Conservation (phyloP, 2,797 vertebrate species). For the Hoplostethus atlanticus region DNA sequence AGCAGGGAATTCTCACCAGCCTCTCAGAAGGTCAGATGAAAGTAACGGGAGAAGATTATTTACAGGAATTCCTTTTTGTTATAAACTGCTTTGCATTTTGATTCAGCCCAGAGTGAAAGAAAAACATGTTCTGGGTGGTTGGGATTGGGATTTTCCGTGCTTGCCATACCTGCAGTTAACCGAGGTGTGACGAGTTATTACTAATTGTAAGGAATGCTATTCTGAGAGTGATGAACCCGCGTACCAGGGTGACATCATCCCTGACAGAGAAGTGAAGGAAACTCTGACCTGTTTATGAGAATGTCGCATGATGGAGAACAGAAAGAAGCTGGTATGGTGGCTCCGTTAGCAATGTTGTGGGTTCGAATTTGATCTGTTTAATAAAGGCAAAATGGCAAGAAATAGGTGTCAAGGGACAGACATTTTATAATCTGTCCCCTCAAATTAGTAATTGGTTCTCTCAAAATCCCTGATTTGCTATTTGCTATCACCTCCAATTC, state of each 20-base stretch:
- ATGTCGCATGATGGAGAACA: background rate
- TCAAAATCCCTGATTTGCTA: too few relatives aligned
- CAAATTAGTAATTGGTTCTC: too few relatives aligned
- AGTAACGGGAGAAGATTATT: background rate
- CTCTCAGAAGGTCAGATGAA: constrained; percentile 19
- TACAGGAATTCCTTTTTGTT: background rate
- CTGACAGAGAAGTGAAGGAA: background rate
- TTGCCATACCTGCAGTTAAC: background rate
- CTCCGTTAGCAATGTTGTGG: too few relatives aligned
- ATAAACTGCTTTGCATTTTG: background rate
- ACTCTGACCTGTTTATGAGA: background rate
- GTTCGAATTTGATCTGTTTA: too few relatives aligned
- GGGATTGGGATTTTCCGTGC: constrained; percentile 16
- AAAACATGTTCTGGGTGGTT: background rate
- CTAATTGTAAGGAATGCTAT: background rate
- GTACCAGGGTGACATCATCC: background rate
- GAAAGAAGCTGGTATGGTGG: too few relatives aligned
- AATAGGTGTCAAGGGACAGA: too few relatives aligned
- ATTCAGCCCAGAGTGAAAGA: constrained; percentile 3
- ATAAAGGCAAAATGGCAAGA: too few relatives aligned
- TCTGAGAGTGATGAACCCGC: background rate
- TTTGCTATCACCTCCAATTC: too few relatives aligned
- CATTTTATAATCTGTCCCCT: too few relatives aligned
- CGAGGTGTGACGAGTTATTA: constrained; percentile 9
- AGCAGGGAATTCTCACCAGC: background rate